Conservation (phyloP, 2,113 vertebrate genomes). For the Ptilonorhynchus violaceus region DNA sequence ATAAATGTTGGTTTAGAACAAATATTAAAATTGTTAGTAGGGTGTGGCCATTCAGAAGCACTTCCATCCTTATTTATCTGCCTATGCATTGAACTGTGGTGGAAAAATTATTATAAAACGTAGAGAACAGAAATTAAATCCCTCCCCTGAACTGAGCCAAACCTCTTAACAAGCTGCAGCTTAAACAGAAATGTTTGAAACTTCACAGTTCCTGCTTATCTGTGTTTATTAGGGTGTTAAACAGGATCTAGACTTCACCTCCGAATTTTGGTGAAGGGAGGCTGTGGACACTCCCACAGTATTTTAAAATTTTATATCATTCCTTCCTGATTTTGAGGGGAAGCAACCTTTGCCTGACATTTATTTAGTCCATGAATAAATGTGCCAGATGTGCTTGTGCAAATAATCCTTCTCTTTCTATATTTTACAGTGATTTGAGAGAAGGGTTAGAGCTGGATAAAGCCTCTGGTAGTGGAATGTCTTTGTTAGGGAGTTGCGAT, state of each 20-base stretch:
- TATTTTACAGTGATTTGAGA: background rate
- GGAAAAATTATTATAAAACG: background rate
- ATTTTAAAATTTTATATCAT: background rate
- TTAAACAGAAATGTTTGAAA: background rate
- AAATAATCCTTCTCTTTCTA: background rate
- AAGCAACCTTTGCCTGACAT: background rate
- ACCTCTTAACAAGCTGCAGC: background rate
- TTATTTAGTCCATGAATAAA: background rate
- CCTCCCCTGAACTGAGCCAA: background rate
- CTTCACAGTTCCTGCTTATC: accelerated
- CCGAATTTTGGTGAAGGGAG: background rate
- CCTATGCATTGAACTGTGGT: background rate
- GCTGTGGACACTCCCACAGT: accelerated
- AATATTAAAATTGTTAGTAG: background rate
- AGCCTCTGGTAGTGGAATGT: background rate
- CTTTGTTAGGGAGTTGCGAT: background rate
- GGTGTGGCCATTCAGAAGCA: background rate
- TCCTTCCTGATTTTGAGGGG: background rate
- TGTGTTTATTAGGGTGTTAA: background rate
- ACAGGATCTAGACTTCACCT: background rate
- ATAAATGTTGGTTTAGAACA: background rate
- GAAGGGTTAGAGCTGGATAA: background rate
- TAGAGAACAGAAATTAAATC: background rate
- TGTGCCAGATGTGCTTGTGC: background rate
- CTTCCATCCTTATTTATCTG: background rate